These are phyloP conservation scores for Leptinotarsa juncta DNA, from an alignment of 2,888 invertebrate species.

Conservation along the genomic window DNA sequence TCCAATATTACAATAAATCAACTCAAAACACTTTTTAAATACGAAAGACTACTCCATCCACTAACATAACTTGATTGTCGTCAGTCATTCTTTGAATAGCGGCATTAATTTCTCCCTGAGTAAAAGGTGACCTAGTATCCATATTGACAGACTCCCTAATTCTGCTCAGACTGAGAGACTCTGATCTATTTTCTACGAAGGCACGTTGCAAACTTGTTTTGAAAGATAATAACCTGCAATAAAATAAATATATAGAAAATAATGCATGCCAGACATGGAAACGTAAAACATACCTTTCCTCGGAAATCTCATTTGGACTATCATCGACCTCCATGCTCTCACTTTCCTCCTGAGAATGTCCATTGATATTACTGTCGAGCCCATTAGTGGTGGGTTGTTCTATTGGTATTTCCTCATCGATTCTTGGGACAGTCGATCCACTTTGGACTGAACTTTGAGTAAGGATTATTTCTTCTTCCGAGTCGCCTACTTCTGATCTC, in stretches of 20 bases:
- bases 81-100: conserved; percentile 87
- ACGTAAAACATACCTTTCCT: conserved; percentile 45
- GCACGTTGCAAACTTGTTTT: conserved; percentile 78
- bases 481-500: conserved; percentile 45
- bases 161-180: conserved; percentile 76
- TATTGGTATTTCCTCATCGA: conserved; percentile 40
- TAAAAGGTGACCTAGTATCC: conserved; percentile 72
- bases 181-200: conserved; percentile 82
- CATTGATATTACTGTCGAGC: conserved; percentile 33
- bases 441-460: conserved; percentile 50
- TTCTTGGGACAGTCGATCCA: conserved; percentile 28
- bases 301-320: conserved; percentile 46
- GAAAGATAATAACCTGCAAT: conserved; percentile 73
- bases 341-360: conserved; percentile 31
- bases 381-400: conserved; percentile 42
- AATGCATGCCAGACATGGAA: neutral
- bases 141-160: conserved; percentile 76
- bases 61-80: conserved; percentile 92
- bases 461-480: conserved; percentile 48
- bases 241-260: neutral
- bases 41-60: conserved; percentile 85
- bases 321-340: conserved; percentile 54
- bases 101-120: conserved; percentile 77
- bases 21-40: conserved; percentile 70
- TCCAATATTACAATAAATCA: neutral